Conservation (phyloP, 2,888 invertebrate genomes). For the Chaetoderma sp. region DNA sequence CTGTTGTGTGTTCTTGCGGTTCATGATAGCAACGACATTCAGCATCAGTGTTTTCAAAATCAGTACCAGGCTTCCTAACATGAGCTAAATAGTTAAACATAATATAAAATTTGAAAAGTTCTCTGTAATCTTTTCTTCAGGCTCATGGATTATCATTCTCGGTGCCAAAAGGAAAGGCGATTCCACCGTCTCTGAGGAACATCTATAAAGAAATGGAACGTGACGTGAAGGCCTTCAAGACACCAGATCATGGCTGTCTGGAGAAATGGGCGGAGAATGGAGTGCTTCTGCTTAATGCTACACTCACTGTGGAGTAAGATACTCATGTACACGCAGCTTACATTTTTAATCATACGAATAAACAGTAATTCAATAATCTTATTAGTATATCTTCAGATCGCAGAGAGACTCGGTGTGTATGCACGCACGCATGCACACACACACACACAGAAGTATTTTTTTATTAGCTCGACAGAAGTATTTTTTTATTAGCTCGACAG, state of each 20-base stretch:
- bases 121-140: constrained; percentile 39
- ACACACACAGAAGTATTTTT: background rate
- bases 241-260: constrained; percentile 56
- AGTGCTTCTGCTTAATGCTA: constrained; percentile 61
- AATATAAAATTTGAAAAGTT: background rate
- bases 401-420: no score
- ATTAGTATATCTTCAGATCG: no score
- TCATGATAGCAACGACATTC: no score
- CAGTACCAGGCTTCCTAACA: background rate
- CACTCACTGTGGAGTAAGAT: constrained; percentile 63
- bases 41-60: no score
- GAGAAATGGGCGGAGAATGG: constrained; percentile 61
- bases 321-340: no score
- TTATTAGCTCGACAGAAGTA: background rate
- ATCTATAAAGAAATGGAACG: constrained; percentile 71
- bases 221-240: constrained; percentile 69
- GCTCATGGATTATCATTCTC: constrained; percentile 66
- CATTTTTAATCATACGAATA: no score
- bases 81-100: background rate
- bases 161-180: constrained; percentile 47
- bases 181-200: constrained; percentile 62
- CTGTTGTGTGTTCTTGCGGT: no score
- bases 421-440: no score
- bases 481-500: background rate
- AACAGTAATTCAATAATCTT: no score